Base-by-base conservation (phyloP, 2,797 vertebrate genomes). In the Myotis planiceps region DNA sequence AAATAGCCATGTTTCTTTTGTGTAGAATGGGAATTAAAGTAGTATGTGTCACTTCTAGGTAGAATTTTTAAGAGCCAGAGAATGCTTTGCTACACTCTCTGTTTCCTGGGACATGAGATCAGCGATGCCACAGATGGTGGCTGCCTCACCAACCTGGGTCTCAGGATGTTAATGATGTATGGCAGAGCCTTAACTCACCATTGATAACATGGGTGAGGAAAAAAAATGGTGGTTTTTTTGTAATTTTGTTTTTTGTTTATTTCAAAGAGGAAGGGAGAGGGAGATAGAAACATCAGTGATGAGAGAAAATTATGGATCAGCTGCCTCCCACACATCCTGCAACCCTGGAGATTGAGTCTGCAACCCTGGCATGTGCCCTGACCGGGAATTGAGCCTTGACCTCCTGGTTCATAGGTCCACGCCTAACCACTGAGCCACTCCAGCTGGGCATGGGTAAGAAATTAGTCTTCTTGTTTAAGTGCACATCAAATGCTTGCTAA, bases 391-490 rank as follows among this genome's bases (percentile, higher is more conserved):
- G 12, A 60, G 29, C 27, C 58, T 29, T 60, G 27, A 29, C 25
- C 25, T 58, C 25, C 55, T 27, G 55, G 25, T 58, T 58, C 25
- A 58, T 58, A 58, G 55, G 25, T 58, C 25, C 55, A 27, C 5
- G 5, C 29, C 58, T 27, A 60, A 60, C 58, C 13, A 29, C 27
- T 29, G 6, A 60, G 27, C 27, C 58, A 60, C 58, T 6, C 58
- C 58, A 60, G 27, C 25, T 60, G 27, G 58, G 58, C 88, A n/a
- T 74, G 76, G 92, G 27, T 34, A 15, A 88, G 63, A 88, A 93
- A 13, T 86, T 84, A 90, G 49, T 39, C 79, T 78, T 91, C 74
- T 92, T 78, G 27, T 34, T 92, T 34, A 95, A 87, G 10, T 88
- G 85, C 37, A 79, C 65, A 79, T 88, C 45, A 94, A 75, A 39